Evolutionary conservation across 2,888 invertebrate species (phyloP).

Genomic region (Acleris laterana): DNA sequence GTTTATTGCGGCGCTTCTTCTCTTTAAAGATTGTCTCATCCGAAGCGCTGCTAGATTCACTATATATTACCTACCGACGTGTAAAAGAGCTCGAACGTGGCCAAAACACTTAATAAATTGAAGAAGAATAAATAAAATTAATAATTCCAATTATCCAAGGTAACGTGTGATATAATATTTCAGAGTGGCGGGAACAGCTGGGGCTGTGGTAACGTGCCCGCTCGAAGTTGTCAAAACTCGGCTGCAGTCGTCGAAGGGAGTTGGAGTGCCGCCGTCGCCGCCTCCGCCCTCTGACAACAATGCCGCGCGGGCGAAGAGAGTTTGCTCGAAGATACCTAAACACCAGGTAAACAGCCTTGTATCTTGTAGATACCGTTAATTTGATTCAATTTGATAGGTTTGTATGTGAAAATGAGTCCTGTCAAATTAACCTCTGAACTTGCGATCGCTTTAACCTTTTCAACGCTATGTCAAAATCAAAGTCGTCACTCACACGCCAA

Average conservation of each 20-base stretch:
- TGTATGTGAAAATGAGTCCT: background rate
- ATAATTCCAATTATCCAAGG: background rate
- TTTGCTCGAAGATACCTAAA: conserved; percentile 90
- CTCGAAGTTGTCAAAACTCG: conserved; percentile 99
- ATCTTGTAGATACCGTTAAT: background rate
- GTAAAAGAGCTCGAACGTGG: too few relatives aligned
- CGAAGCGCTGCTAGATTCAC: too few relatives aligned
- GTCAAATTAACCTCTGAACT: too few relatives aligned
- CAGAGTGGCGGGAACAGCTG: conserved; percentile 98
- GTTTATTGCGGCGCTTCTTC: too few relatives aligned
- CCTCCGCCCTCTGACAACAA: conserved; percentile 79
- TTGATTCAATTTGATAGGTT: too few relatives aligned
- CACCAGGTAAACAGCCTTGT: conserved; percentile 85
- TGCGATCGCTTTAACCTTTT: too few relatives aligned
- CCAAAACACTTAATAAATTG: background rate
- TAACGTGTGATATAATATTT: conserved; percentile 22
- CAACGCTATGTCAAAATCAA: too few relatives aligned
- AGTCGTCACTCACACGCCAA: too few relatives aligned
- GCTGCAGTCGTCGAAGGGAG: conserved; percentile 95
- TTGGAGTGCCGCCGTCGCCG: conserved; percentile 77
- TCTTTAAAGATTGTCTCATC: too few relatives aligned
- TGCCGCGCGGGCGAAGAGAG: conserved; percentile 86
- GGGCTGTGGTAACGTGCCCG: conserved; percentile 98
- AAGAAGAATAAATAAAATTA: background rate
- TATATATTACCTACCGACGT: too few relatives aligned